Evolutionary conservation across 2,113 vertebrate species (phyloP), one percentile per base, ranked within the genome.

Genomic region (Perca fluviatilis): DNA sequence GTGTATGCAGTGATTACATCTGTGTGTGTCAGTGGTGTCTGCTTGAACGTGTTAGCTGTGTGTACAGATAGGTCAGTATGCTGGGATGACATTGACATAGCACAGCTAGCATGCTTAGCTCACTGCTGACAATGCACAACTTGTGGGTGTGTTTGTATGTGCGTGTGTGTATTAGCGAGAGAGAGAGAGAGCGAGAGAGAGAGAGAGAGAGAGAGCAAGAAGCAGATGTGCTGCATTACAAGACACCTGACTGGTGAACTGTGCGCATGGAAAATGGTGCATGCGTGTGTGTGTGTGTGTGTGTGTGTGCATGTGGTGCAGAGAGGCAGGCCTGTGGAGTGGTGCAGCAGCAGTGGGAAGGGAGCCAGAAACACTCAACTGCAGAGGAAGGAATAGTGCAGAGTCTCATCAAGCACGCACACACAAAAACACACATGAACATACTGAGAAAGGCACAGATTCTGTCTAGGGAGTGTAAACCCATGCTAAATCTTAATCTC

Each of bases 301-400:
- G 77, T 62, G 54, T 13, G 36, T 33, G 49, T 57, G 82, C 65
- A 40, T 77, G 79, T 86, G 85, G 86, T 91, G 92, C 85, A 88
- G 88, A 81, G 84, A 88, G 88, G 84, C 85, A 89, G 74, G 87
- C 73, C 86, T 75, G 70, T 90, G 72, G 79, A 91, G 90, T 93
- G 92, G 82, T 89, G 93, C 93, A 93, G 92, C 90, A 90, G 91
- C 80, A 92, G 86, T 90, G 85, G 91, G 93, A 93, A 91, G 86
- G 64, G 84, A 91, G 91, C 93, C 91, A 92, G 90, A 92, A 94
- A 91, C 90, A 92, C 86, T 87, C 80, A 82, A 93, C 92, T 94
- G 92, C 93, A 89, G 92, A 91, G 89, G 85, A 89, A 82, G 90
- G 87, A 94, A 90, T 94, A 91, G 89, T 93, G 94, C 94, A 95